phyloP scores from a whole-genome alignment of 2,113 vertebrate species.

The Macroglossus sobrinus region DNA sequence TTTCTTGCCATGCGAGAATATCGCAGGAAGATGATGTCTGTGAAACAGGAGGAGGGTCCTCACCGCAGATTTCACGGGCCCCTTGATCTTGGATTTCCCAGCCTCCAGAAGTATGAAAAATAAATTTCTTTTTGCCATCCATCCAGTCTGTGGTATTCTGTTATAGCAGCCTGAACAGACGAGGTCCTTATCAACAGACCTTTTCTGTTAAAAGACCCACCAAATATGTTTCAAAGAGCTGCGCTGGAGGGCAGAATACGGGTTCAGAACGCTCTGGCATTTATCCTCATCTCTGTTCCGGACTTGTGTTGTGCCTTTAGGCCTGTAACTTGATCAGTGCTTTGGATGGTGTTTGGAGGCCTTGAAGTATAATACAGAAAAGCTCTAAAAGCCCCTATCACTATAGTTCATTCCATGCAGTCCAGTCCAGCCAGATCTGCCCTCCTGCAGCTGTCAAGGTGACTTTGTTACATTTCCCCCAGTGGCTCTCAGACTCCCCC shows the following conservation, averaged over 20 bases:
- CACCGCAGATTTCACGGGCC: background rate
- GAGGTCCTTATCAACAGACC: background rate
- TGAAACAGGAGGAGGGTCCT: background rate
- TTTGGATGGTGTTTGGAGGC: background rate
- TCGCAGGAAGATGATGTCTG: background rate
- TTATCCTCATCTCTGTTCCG: background rate
- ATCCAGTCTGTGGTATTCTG: background rate
- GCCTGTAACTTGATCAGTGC: background rate
- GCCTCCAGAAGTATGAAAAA: background rate
- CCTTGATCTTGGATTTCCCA: background rate
- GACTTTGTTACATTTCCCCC: background rate
- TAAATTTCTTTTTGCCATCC: background rate
- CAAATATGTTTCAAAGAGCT: background rate
- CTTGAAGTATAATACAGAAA: background rate
- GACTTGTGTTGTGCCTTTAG: background rate
- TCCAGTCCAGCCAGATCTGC: background rate
- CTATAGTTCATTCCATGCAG: background rate
- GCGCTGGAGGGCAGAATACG: background rate
- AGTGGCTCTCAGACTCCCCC: background rate
- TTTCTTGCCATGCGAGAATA: background rate
- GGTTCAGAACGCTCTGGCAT: fast-evolving
- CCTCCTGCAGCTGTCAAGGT: background rate
- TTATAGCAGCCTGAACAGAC: background rate
- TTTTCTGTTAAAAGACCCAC: background rate
- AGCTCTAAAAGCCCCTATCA: too few species aligned